Evolutionary conservation across 2,797 vertebrate species (phyloP).

Genomic region (Discoglossus pictus): DNA sequence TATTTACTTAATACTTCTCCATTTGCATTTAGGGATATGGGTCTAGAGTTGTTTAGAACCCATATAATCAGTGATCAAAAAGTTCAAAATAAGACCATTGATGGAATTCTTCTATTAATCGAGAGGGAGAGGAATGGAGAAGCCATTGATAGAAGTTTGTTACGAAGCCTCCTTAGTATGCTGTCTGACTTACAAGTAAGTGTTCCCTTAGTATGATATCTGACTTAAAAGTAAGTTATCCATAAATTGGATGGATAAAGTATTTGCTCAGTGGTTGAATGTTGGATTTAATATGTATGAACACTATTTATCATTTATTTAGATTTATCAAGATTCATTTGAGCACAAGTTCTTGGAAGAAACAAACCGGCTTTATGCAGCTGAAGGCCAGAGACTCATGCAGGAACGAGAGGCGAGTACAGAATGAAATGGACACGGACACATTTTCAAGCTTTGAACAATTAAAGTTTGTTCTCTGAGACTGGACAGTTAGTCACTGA

Average conservation of each 20-base stretch:
- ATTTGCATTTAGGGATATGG: constrained; percentile 91
- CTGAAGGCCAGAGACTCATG: constrained; percentile 98
- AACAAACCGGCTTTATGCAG: constrained; percentile 93
- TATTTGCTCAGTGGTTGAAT: constrained; percentile 16
- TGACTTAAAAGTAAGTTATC: too few relatives aligned
- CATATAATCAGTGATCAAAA: constrained; percentile 98
- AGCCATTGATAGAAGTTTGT: constrained; percentile 92
- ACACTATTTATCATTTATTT: constrained; percentile 38
- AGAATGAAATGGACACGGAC: too few relatives aligned
- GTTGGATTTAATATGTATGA: not conserved
- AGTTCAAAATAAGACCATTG: constrained; percentile 97
- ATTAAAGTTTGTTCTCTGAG: too few relatives aligned
- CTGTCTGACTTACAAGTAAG: constrained; percentile 95
- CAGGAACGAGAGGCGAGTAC: constrained; percentile 94
- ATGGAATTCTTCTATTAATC: constrained; percentile 94
- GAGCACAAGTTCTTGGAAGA: constrained; percentile 97
- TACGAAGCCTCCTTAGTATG: constrained; percentile 97
- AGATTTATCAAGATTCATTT: constrained; percentile 99
- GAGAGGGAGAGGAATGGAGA: constrained; percentile 95
- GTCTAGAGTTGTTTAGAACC: constrained; percentile 96
- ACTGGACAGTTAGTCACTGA: too few relatives aligned
- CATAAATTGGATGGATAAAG: not conserved
- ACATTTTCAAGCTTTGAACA: too few relatives aligned
- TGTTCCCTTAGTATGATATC: too few relatives aligned
- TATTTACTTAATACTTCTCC: not conserved